Conservation (phyloP, 2,113 vertebrate genomes). For the Scopus umbretta region DNA sequence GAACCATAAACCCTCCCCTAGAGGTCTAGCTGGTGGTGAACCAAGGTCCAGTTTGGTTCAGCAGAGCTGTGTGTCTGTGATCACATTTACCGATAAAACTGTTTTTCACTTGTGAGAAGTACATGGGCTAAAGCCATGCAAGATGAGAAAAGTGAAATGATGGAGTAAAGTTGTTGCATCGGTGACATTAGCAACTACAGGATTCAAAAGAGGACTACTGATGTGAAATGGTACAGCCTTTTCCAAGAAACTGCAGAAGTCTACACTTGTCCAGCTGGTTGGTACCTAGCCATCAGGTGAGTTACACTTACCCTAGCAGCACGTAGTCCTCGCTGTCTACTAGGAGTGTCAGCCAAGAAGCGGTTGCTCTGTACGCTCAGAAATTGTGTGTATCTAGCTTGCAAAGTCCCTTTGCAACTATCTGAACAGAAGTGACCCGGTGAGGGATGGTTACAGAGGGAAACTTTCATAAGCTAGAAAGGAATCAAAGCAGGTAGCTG, state of each 20-base stretch:
- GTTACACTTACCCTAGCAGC: not conserved
- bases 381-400: not conserved
- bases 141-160: not conserved
- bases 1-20: not conserved
- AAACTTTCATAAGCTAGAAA: not conserved
- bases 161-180: not conserved
- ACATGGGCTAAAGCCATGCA: not conserved
- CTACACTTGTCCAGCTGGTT: not conserved
- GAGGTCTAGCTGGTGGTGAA: not conserved
- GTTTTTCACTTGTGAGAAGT: not conserved
- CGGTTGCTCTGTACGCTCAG: not conserved
- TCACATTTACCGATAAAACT: not conserved
- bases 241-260: not conserved
- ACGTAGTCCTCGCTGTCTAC: fast-evolving
- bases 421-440: not conserved
- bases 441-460: not conserved
- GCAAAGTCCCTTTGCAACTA: not conserved
- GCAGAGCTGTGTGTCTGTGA: not conserved
- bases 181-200: not conserved
- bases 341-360: not conserved
- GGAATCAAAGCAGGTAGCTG: not conserved
- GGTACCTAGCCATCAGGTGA: not conserved
- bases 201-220: not conserved
- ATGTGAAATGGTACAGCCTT: not conserved
- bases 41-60: not conserved